Evolutionary conservation across 2,888 invertebrate genomes (phyloP).

Genomic region (Cremastobaeus sp.): DNA sequence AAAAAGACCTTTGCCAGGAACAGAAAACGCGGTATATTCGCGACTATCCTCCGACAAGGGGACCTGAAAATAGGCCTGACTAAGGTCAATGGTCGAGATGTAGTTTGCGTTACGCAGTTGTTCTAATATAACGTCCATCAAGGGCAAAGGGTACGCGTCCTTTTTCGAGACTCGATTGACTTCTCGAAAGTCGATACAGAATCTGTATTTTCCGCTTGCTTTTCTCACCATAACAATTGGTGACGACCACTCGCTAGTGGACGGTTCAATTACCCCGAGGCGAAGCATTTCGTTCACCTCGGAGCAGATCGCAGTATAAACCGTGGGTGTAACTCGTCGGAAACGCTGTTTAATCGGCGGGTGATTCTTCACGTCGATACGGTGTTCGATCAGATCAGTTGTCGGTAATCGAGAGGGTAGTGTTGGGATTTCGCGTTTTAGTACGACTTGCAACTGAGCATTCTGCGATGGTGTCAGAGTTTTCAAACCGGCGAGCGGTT

Average conservation of each 20-base stretch:
- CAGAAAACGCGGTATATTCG: background rate
- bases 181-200: slow-evolving; percentile 44
- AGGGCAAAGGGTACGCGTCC: slow-evolving; percentile 46
- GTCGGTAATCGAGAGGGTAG: background rate
- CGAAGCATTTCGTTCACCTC: background rate
- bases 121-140: background rate
- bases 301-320: background rate
- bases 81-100: background rate
- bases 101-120: background rate
- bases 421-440: background rate
- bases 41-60: background rate
- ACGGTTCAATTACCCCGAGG: background rate
- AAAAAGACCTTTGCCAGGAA: slow-evolving; percentile 2
- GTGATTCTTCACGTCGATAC: background rate
- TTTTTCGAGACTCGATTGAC: slow-evolving; percentile 43
- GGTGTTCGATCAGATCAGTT: background rate
- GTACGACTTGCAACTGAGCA: background rate
- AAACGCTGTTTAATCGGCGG: background rate
- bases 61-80: background rate
- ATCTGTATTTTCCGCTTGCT: slow-evolving; percentile 33
- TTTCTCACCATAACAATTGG: slow-evolving; percentile 4
- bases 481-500: background rate
- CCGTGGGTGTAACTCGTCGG: background rate
- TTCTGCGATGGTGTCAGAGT: background rate
- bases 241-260: slow-evolving; percentile 15